These are phyloP conservation scores for Falco rusticolus DNA, from an alignment of 2,797 vertebrate genomes.

Conservation along the genomic window DNA sequence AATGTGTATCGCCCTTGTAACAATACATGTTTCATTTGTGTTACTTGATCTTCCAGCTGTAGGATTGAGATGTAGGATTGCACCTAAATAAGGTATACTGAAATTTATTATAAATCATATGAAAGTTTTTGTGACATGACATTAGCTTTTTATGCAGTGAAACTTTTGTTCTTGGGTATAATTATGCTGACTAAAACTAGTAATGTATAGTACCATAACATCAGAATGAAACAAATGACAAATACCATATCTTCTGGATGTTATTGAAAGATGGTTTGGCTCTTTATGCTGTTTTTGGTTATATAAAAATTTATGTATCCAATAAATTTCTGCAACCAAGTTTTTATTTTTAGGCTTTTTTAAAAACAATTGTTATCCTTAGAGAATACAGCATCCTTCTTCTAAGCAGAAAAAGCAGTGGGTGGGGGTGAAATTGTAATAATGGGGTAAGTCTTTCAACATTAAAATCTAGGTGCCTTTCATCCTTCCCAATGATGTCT, in stretches of 20 bases:
- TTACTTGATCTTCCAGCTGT: neutral
- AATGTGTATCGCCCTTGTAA: neutral
- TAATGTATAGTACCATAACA: neutral
- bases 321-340: neutral
- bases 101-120: neutral
- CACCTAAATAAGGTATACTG: neutral
- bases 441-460: neutral
- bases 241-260: neutral
- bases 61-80: neutral
- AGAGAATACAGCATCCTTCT: neutral
- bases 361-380: neutral
- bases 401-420: neutral
- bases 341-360: neutral
- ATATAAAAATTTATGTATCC: neutral
- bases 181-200: neutral
- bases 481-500: neutral
- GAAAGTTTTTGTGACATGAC: neutral
- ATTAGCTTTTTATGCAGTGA: neutral
- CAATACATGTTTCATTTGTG: neutral
- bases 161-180: neutral
- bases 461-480: neutral
- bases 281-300: neutral
- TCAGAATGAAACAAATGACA: neutral
- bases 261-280: neutral
- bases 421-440: neutral